These are phyloP conservation scores for Novumbra hubbsi DNA, from an alignment of 2,797 vertebrate species.

Conservation along the genomic window DNA sequence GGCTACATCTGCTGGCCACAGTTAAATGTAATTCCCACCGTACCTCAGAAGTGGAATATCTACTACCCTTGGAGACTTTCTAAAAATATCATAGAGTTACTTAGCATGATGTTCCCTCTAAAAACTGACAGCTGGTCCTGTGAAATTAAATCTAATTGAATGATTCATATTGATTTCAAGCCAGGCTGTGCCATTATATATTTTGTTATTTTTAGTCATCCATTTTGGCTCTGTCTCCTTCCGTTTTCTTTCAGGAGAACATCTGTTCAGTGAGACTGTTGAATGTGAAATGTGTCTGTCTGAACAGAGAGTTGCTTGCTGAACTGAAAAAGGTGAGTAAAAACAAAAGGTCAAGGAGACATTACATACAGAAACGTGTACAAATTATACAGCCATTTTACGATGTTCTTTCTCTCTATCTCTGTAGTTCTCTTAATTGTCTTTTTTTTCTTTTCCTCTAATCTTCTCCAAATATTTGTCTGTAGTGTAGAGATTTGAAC, in stretches of 20 bases:
- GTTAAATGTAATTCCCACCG: not conserved
- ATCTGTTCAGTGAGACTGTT: conserved; percentile 45
- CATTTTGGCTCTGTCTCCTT: conserved; percentile 2
- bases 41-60: not conserved
- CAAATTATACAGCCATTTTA: too few relatives aligned
- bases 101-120: not conserved
- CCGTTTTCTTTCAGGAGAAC: conserved; percentile 32
- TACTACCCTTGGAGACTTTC: not conserved
- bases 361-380: too few relatives aligned
- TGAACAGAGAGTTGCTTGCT: conserved; percentile 35
- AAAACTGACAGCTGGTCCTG: not conserved
- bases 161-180: not conserved
- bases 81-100: not conserved
- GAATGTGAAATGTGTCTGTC: conserved; percentile 33
- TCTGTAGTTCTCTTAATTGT: not conserved
- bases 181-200: conserved; percentile 4
- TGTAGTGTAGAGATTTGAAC: conserved; percentile 47
- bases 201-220: conserved; percentile 6
- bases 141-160: not conserved
- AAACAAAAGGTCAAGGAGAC: too few relatives aligned
- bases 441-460: not conserved
- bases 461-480: not conserved
- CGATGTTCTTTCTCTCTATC: not conserved
- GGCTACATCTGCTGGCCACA: not conserved
- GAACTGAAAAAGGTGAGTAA: conserved; percentile 47